phyloP scores from a whole-genome alignment of 2,113 vertebrate species.

The Narcine bancroftii region DNA sequence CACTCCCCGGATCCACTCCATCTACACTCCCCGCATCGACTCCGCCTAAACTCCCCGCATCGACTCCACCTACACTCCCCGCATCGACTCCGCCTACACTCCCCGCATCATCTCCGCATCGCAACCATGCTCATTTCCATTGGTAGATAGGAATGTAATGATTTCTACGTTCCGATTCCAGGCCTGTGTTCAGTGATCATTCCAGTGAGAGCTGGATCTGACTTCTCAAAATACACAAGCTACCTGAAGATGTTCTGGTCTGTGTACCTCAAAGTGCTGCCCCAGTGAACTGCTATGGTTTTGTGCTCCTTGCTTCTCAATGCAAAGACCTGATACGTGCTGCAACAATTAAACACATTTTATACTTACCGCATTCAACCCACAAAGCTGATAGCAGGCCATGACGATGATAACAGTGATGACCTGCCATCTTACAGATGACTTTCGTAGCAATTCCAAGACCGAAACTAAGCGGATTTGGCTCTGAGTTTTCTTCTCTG shows the following conservation, averaged over 20 bases:
- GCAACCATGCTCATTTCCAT: background rate
- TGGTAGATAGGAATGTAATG: background rate
- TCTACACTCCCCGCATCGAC: no score
- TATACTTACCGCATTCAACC: slow-evolving; percentile 81
- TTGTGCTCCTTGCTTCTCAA: background rate
- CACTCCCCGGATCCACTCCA: no score
- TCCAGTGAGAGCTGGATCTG: background rate
- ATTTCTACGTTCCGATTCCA: background rate
- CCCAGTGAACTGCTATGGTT: background rate
- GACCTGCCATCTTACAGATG: slow-evolving; percentile 71
- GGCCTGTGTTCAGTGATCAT: background rate
- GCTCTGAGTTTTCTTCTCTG: slow-evolving; percentile 63
- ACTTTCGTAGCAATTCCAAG: slow-evolving; percentile 61
- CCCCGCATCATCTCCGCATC: no score
- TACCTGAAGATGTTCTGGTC: background rate
- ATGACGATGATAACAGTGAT: slow-evolving; percentile 72
- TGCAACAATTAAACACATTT: background rate
- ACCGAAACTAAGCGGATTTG: slow-evolving; percentile 56
- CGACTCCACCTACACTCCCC: no score
- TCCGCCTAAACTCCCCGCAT: no score
- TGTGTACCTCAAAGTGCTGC: background rate
- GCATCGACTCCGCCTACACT: no score
- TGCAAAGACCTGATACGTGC: background rate
- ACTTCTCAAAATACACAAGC: background rate
- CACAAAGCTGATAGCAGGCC: slow-evolving; percentile 91